These are phyloP conservation scores for Pheosia gnoma DNA, from an alignment of 2,888 invertebrate species.

Conservation along the genomic window DNA sequence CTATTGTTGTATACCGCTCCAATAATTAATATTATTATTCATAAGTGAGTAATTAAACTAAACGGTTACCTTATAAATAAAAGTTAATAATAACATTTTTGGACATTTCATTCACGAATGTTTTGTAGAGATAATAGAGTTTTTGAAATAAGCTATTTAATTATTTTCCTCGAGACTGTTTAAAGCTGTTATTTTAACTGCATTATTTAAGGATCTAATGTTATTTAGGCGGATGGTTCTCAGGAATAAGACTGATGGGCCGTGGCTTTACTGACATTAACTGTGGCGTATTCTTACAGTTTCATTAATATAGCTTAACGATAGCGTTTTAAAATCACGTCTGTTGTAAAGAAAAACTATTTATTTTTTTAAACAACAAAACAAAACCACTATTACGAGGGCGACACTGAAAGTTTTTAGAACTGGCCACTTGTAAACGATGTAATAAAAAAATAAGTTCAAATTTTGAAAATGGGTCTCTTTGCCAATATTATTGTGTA, in stretches of 20 bases:
- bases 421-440: too few relatives aligned
- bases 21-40: too few relatives aligned
- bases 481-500: too few relatives aligned
- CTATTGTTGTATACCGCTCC: too few relatives aligned
- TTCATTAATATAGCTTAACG: conserved; percentile 2
- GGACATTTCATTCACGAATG: neutral
- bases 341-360: neutral
- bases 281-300: neutral
- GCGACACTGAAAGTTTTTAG: too few relatives aligned
- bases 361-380: too few relatives aligned
- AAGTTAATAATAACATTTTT: neutral
- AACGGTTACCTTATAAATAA: too few relatives aligned
- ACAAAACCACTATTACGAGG: too few relatives aligned
- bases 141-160: neutral
- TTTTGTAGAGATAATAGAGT: neutral
- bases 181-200: neutral
- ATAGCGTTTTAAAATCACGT: neutral
- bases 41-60: too few relatives aligned
- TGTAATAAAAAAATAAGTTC: too few relatives aligned
- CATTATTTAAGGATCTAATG: neutral
- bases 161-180: neutral
- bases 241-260: too few relatives aligned
- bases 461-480: too few relatives aligned
- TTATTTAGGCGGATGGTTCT: neutral
- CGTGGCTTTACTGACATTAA: conserved; percentile 1